phyloP scores from a whole-genome alignment of 1,140 invertebrate species.

The Acromyrmex echinatior region DNA sequence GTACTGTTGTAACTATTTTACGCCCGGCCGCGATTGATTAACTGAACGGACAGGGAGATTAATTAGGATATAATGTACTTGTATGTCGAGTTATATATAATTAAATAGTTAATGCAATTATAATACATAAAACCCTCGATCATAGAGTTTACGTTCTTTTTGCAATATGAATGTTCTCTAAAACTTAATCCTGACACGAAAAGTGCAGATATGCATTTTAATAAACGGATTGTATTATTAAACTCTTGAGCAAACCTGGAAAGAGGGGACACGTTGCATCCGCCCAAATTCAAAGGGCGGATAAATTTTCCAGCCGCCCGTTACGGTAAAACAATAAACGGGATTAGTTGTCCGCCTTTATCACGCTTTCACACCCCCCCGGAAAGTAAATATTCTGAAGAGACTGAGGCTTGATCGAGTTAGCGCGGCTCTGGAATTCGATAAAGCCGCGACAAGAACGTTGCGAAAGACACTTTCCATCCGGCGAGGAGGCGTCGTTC shows the following conservation, averaged over 20 bases:
- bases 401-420: constrained; percentile 72
- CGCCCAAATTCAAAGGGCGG: constrained; percentile 12
- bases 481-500: constrained; percentile 53
- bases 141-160: not conserved
- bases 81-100: not conserved
- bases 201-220: not conserved
- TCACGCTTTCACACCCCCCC: constrained; percentile 38
- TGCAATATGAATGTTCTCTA: not conserved
- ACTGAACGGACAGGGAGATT: constrained; percentile 21
- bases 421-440: constrained; percentile 75
- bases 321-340: constrained; percentile 34
- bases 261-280: not conserved
- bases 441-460: constrained; percentile 75
- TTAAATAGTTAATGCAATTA: constrained; percentile 31
- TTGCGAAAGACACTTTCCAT: constrained; percentile 42
- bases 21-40: constrained; percentile 15
- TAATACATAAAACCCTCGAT: not conserved
- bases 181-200: not conserved
- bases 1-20: constrained; percentile 10
- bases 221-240: constrained; percentile 10
- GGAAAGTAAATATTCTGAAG: constrained; percentile 72
- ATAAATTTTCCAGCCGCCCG: constrained; percentile 33
- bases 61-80: constrained; percentile 37
- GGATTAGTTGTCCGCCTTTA: constrained; percentile 44
- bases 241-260: not conserved